phyloP scores from a whole-genome alignment of 2,113 vertebrate species.

The Otolemur garnettii region DNA sequence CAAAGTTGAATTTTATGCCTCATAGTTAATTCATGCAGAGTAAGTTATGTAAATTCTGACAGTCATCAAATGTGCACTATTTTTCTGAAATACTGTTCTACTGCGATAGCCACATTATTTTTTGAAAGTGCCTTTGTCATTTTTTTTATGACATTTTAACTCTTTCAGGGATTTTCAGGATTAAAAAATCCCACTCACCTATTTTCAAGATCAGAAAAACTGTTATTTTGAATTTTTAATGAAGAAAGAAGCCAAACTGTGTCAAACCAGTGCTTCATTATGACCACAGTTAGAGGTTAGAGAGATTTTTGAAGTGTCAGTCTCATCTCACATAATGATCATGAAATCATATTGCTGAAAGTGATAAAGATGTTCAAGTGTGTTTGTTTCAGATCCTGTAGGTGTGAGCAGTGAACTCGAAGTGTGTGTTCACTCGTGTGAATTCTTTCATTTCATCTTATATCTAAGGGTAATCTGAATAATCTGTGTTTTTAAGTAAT shows the following conservation, averaged over 20 bases:
- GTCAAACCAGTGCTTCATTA: conserved; percentile 68
- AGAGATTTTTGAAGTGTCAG: conserved; percentile 70
- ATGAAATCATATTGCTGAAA: conserved; percentile 68
- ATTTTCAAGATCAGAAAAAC: conserved; percentile 72
- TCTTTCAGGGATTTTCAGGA: conserved; percentile 79
- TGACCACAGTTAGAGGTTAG: conserved; percentile 67
- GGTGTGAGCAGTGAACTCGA: conserved; percentile 13
- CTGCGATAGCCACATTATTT: conserved; percentile 83
- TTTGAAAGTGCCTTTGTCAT: conserved; percentile 85
- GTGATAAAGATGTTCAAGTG: conserved; percentile 66
- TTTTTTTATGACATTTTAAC: conserved; percentile 87
- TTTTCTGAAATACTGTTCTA: conserved; percentile 87
- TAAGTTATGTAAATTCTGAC: conserved; percentile 91
- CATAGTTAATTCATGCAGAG: conserved; percentile 90
- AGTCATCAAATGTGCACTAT: conserved; percentile 88
- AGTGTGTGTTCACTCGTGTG: not conserved
- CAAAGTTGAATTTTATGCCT: conserved; percentile 89
- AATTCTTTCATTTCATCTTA: conserved; percentile 12
- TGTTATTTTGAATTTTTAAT: conserved; percentile 71
- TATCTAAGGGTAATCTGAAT: conserved; percentile 12
- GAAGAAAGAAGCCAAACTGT: conserved; percentile 48
- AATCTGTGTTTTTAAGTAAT: conserved; percentile 44
- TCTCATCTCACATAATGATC: conserved; percentile 74
- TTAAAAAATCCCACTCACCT: conserved; percentile 58
- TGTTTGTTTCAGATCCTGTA: conserved; percentile 52